Evolutionary conservation across 2,888 invertebrate genomes (phyloP), one percentile per base, ranked within the genome.

Genomic region (Nipponacmea schrenckii): DNA sequence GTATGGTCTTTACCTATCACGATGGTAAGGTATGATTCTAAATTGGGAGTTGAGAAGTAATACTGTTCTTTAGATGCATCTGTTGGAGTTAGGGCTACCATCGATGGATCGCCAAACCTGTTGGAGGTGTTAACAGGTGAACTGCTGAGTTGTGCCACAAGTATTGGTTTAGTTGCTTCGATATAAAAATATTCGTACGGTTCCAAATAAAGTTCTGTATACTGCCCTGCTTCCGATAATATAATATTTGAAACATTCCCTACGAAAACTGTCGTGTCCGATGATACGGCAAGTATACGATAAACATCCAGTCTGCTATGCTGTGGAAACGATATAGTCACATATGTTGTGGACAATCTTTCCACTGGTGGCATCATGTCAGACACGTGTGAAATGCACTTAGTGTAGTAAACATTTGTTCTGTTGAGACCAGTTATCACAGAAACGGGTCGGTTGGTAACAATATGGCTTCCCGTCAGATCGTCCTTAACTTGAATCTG

Each of bases 271-370:
- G 31, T 56, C 8, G 71, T 71, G 39, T 39, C n/a, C 27, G 50
- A 56, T 12, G 71, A 65, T 50, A 67, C 71, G 56, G 74, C 69
- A 8, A 74, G 64, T 45, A 72, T 68, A 15, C 69, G 68, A 48
- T 71, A 71, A n/a, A 63, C 20, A 44, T 67, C 64, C 0, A 56
- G 67, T 4, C 39, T 24, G 1, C 17, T 44, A 44, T 71, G 67
- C 2, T 64, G 14, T 7, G 71, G 71, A 20, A 50, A 20, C 7
- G 67, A 80, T 7, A 78, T 74, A 3, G 75, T 73, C 64, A 74
- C 64, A 74, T 79, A 82, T 20, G 64, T 63, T 24, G 45, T 74
- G 48, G 78, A 80, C 80, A 80, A 81, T 27, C 75, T 71, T n/a
- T 62, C 44, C 26, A 31, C 44, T 3, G 71, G 68, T 20, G 71